phyloP scores from a whole-genome alignment of 2,888 invertebrate genomes.

The Leptinotarsa juncta region DNA sequence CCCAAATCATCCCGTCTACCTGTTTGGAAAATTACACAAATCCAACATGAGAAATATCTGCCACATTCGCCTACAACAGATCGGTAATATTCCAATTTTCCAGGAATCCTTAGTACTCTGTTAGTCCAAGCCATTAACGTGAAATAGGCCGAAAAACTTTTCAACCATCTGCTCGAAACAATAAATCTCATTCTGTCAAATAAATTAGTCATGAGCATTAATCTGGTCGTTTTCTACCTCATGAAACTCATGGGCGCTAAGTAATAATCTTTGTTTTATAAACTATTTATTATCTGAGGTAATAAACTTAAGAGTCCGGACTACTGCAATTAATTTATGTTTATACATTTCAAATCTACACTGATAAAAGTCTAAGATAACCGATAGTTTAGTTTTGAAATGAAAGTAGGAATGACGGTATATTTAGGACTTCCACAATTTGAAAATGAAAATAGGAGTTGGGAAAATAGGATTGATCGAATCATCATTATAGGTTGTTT shows the following conservation, averaged over 20 bases:
- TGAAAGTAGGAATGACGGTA: too few species aligned
- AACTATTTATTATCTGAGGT: conserved; percentile 1
- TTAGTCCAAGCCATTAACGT: background rate
- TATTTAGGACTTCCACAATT: too few species aligned
- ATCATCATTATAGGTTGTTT: too few species aligned
- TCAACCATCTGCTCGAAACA: background rate
- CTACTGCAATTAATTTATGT: background rate
- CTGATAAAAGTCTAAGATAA: background rate
- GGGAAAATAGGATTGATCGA: too few species aligned
- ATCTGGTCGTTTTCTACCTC: conserved; percentile 5
- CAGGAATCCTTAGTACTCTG: too few species aligned
- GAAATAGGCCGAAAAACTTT: background rate
- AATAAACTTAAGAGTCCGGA: background rate
- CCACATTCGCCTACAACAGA: too few species aligned
- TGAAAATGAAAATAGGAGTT: too few species aligned
- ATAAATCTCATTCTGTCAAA: conserved; percentile 1
- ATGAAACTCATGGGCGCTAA: background rate
- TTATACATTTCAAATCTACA: background rate
- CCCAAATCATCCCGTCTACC: too few species aligned
- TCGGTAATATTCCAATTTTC: too few species aligned
- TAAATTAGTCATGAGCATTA: conserved; percentile 2
- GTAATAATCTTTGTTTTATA: conserved; percentile 1
- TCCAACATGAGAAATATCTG: too few species aligned
- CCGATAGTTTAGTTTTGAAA: too few species aligned
- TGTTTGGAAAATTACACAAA: too few species aligned